Evolutionary conservation across 1,140 invertebrate genomes (phyloP).

Genomic region (Zaprionus lachaisei): DNA sequence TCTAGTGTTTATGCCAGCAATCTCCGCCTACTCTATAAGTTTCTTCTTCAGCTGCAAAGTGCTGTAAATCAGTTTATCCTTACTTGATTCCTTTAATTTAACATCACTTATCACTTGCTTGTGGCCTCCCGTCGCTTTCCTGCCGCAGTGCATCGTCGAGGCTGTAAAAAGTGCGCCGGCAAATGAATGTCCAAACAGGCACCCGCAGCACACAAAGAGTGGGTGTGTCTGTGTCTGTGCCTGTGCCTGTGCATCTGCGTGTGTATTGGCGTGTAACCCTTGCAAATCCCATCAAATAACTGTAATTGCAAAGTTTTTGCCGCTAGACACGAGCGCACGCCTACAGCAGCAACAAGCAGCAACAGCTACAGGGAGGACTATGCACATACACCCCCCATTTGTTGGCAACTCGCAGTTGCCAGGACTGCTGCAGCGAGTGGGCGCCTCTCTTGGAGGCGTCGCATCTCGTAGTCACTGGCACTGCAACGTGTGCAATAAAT

Average conservation of each 20-base stretch:
- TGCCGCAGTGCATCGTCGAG: conserved; percentile 57
- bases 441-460: conserved; percentile 2
- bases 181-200: conserved; percentile 76
- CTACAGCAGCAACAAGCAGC: conserved; percentile 26
- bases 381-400: conserved; percentile 79
- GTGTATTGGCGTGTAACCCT: conserved; percentile 32
- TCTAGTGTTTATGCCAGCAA: background rate
- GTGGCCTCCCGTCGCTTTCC: conserved; percentile 30
- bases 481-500: conserved; percentile 81
- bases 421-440: conserved; percentile 32
- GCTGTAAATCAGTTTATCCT: conserved; percentile 31
- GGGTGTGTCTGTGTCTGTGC: background rate
- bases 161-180: conserved; percentile 67
- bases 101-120: conserved; percentile 44
- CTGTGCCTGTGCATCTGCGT: background rate
- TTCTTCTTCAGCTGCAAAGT: conserved; percentile 4
- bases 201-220: conserved; percentile 25
- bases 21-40: conserved; percentile 8
- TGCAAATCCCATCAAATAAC: conserved; percentile 81
- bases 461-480: conserved; percentile 20
- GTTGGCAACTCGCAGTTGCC: conserved; percentile 47
- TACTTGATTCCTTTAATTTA: conserved; percentile 55
- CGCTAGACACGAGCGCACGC: conserved; percentile 66
- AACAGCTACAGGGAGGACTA: conserved; percentile 54
- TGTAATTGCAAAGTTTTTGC: conserved; percentile 82